Evolutionary conservation across 1,140 invertebrate species (phyloP).

Genomic region (Holotrichia oblita): DNA sequence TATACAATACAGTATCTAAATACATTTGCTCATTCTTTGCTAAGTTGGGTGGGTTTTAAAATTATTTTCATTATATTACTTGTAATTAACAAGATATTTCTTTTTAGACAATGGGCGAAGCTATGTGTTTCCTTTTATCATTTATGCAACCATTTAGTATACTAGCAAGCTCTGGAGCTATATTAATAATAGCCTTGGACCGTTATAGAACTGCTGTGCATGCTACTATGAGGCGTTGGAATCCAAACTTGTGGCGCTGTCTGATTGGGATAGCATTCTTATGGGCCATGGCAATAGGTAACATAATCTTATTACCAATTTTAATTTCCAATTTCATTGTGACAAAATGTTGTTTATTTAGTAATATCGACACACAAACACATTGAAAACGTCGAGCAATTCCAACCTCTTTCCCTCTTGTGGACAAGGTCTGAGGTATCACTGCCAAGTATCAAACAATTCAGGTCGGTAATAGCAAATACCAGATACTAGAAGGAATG

Average conservation of each 20-base stretch:
- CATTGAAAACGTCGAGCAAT: too few species aligned
- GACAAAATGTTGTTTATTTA: too few species aligned
- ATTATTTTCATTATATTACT: not conserved
- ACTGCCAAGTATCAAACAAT: too few species aligned
- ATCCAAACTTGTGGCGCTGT: constrained; percentile 56
- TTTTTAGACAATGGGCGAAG: constrained; percentile 59
- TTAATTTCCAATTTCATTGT: too few species aligned
- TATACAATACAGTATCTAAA: constrained; percentile 54
- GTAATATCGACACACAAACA: too few species aligned
- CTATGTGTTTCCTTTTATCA: constrained; percentile 64
- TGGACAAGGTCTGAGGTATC: too few species aligned
- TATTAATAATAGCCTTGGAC: constrained; percentile 67
- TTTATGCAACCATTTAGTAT: constrained; percentile 63
- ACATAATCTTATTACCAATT: constrained; percentile 26
- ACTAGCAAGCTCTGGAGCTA: constrained; percentile 63
- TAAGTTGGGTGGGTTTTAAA: constrained; percentile 56
- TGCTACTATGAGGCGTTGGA: constrained; percentile 59
- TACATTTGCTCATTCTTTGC: constrained; percentile 52
- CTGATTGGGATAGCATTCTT: constrained; percentile 54
- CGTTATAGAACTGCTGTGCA: constrained; percentile 63
- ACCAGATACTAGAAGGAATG: too few species aligned
- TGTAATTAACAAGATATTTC: constrained; percentile 36
- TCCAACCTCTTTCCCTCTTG: too few species aligned
- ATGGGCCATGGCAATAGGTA: constrained; percentile 59
- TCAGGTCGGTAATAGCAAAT: too few species aligned